Base-by-base conservation (phyloP, 2,113 vertebrate species). In the Apaloderma vittatum region DNA sequence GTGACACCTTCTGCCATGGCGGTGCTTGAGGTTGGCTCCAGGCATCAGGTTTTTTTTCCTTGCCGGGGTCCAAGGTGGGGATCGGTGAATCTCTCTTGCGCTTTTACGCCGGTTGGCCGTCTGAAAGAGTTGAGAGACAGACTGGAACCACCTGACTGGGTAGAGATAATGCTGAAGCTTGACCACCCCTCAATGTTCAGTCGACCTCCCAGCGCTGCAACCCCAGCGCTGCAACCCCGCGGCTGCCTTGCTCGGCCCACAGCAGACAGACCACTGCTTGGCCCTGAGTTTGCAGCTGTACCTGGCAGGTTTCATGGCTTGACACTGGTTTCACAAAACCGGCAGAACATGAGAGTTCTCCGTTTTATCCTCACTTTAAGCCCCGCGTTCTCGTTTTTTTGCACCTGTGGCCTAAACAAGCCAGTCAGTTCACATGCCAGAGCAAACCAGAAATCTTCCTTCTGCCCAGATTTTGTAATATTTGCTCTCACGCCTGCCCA, bases 381-480 rank as follows among this genome's bases (percentile, higher is more conserved):
- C 77, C 72, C 83, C 6, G 1, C 18, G 29, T 43, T 92, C 86
- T 90, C 90, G n/a, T 57, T 85, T 97, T 40, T 40, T 80, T 88
- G 63, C 72, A 84, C 82, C 92, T 92, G 57, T 78, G 90, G 54
- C 85, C 78, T 79, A 83, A 40, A 90, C 55, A 94, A 97, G 85
- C 78, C 94, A 80, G 92, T 95, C 94, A 84, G 92, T 86, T 93
- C 90, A 72, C 71, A 80, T 86, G 93, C 92, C 96, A 84, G 72
- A 92, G 82, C 43, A 48, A 77, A 80, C 40, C 71, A 86, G 85
- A 32, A 86, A 43, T 48, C 84, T 84, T 80, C 83, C 52, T 94
- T 61, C 74, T 93, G 84, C 89, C 73, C 2, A 6, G 73, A 40
- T 78, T 85, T 93, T 97, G 77, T 90, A 72, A 6, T 66, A 29